A percentile compares a stretch with the other conserved stretches of the same genome.
Conservation (phyloP, 2,888 invertebrate species). For the Agrotis segetum region DNA sequence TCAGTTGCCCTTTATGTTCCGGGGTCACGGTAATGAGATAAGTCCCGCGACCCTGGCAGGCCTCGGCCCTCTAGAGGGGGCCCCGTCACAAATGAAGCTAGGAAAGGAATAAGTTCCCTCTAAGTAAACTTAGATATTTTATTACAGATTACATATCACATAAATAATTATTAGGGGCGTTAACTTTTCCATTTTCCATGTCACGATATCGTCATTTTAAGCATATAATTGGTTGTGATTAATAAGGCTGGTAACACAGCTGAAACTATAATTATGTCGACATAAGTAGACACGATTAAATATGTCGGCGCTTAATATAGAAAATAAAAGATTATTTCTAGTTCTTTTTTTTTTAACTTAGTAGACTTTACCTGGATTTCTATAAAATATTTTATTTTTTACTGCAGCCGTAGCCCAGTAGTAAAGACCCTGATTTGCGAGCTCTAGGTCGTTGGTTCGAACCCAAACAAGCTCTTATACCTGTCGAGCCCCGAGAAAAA, state of each 20-base stretch:
- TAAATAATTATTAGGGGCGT: slow-evolving; percentile 13
- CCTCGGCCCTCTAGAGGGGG: too few species aligned
- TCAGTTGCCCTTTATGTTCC: too few species aligned
- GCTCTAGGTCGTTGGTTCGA: too few species aligned
- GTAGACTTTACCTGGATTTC: neutral
- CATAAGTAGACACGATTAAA: neutral
- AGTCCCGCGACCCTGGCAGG: too few species aligned
- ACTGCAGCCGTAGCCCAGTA: too few species aligned
- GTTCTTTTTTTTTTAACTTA: neutral
- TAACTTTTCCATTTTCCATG: slow-evolving; percentile 52
- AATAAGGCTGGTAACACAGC: slow-evolving; percentile 8
- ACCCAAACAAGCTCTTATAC: too few species aligned
- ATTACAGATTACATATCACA: neutral
- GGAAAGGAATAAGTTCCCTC: neutral
- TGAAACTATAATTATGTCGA: slow-evolving; percentile 23
- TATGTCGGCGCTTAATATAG: slow-evolving; percentile 1
- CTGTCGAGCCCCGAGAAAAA: too few species aligned
- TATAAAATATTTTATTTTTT: neutral
- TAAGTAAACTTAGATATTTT: neutral
- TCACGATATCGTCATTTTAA: slow-evolving; percentile 29
- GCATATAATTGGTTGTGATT: slow-evolving; percentile 15
- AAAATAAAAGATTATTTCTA: neutral
- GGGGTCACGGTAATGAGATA: too few species aligned
- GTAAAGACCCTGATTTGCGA: too few species aligned
- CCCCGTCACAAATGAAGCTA: too few species aligned